Base-by-base conservation (phyloP, 2,113 vertebrate genomes). In the Meriones unguiculatus region DNA sequence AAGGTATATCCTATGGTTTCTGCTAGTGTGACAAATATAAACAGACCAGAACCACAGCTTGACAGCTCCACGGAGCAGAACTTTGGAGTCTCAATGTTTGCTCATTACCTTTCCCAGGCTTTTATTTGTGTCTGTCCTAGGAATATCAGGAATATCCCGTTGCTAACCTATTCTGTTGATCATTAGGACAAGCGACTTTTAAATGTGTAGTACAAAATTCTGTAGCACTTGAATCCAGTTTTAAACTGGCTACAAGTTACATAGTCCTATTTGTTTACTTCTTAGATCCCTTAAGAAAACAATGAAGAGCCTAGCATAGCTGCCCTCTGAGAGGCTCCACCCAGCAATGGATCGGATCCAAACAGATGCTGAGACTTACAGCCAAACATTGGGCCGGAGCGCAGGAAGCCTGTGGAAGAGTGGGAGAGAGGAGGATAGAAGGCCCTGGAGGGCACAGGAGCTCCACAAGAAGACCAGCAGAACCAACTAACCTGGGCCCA, bases 11-110 rank as follows among this genome's bases (percentile, higher is more conserved):
- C 91, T 78, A 92, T 25, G n/a, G 76, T 95, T 96, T 95, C 65
- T 28, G 85, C 8, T 90, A 57, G 46, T 22, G 97, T 94, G 59
- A 94, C 69, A 97, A 96, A 96, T 85, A 80, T 73, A 95, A 93
- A 92, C 88, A 97, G 92, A 76, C 41, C 91, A 86, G 80, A 95
- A 90, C 93, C 85, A 85, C 64, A 97, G 84, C 54, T 46, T 92
- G 92, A 95, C 94, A 70, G 95, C 64, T 64, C 46, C 64, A 80
- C 54, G 65, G 87, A 84, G 90, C 92, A 92, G 87, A 95, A 90
- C 72, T 76, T 76, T 32, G 52, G 88, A 95, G 52, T 93, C 54
- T 85, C 93, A 77, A 84, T 95, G 65, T 96, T 96, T 95, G 94
- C 50, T 20, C 59, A 94, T 91, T 89, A 95, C 92, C 88, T 94